Conservation (phyloP, 2,888 invertebrate species). For the Acanthacorydalis orientalis region DNA sequence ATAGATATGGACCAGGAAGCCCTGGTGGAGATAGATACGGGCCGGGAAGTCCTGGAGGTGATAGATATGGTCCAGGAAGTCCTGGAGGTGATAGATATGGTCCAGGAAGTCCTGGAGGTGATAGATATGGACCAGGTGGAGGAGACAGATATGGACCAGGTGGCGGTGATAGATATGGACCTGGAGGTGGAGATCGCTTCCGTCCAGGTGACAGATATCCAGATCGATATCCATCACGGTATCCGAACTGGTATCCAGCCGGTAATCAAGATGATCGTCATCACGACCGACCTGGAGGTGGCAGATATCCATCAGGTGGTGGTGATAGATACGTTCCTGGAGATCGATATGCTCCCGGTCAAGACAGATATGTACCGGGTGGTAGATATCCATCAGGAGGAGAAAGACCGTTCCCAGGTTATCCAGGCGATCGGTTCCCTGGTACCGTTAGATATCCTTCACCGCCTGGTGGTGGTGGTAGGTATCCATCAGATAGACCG, state of each 20-base stretch:
- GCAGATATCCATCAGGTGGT: slow-evolving; percentile 11
- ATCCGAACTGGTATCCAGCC: slow-evolving; percentile 3
- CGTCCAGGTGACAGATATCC: slow-evolving; percentile 26
- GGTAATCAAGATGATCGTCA: slow-evolving; percentile 9
- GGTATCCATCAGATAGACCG: no score
- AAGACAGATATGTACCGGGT: slow-evolving; percentile 26
- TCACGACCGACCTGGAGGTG: slow-evolving; percentile 10
- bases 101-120: background rate
- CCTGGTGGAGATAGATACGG: slow-evolving; percentile 4
- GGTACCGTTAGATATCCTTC: slow-evolving; percentile 10
- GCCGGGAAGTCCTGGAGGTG: slow-evolving; percentile 3
- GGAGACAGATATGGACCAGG: slow-evolving; percentile 23
- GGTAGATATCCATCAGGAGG: slow-evolving; percentile 15
- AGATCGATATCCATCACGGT: slow-evolving; percentile 8
- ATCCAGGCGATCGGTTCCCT: no score
- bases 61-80: background rate
- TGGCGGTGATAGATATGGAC: slow-evolving; percentile 13
- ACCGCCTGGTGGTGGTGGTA: slow-evolving; percentile 14
- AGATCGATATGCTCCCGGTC: slow-evolving; percentile 4
- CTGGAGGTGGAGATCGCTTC: slow-evolving; percentile 9
- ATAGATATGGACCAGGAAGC: slow-evolving; percentile 1
- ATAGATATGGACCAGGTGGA: slow-evolving; percentile 4
- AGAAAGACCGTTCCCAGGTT: slow-evolving; percentile 8
- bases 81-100: background rate
- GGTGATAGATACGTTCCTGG: slow-evolving; percentile 1